Percentiles rank a stretch among this genome's conserved stretches.
Evolutionary conservation across 1,140 invertebrate species (phyloP).

Genomic region (Oedothorax gibbosus): DNA sequence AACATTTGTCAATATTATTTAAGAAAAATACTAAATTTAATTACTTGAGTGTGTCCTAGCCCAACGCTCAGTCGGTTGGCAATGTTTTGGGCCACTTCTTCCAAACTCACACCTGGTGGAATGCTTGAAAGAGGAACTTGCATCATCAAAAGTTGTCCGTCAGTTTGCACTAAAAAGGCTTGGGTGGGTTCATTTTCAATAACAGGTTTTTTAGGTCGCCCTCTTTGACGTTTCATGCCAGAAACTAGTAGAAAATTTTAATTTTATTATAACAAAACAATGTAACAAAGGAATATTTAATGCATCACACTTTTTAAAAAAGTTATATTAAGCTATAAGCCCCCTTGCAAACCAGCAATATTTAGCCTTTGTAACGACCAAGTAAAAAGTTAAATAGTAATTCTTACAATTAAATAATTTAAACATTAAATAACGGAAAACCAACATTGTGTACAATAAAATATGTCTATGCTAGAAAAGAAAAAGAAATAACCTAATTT

Average conservation of each 20-base stretch:
- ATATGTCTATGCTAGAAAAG: no score
- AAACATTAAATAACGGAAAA: no score
- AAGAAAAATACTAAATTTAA: neutral
- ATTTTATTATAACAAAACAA: neutral
- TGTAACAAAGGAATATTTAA: neutral
- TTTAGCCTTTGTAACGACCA: no score
- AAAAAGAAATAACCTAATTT: no score
- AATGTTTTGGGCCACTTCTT: slow-evolving; percentile 60
- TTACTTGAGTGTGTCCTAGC: slow-evolving; percentile 29
- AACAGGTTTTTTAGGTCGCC: slow-evolving; percentile 66
- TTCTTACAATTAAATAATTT: no score
- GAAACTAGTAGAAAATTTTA: neutral
- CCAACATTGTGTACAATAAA: no score
- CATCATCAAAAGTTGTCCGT: slow-evolving; percentile 68
- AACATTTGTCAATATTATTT: no score
- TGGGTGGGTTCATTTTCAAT: slow-evolving; percentile 64
- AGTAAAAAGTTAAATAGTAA: no score
- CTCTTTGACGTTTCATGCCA: slow-evolving; percentile 65
- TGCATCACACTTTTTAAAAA: neutral
- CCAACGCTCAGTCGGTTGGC: slow-evolving; percentile 54
- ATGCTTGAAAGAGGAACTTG: slow-evolving; percentile 61
- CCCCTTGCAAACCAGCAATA: no score
- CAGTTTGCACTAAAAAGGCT: slow-evolving; percentile 67
- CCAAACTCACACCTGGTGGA: slow-evolving; percentile 43
- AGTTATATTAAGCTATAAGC: neutral